Percentiles rank a stretch among this genome's conserved stretches.
These are phyloP conservation scores for Apodemia zela DNA, from an alignment of 2,888 invertebrate species.

Conservation along the genomic window DNA sequence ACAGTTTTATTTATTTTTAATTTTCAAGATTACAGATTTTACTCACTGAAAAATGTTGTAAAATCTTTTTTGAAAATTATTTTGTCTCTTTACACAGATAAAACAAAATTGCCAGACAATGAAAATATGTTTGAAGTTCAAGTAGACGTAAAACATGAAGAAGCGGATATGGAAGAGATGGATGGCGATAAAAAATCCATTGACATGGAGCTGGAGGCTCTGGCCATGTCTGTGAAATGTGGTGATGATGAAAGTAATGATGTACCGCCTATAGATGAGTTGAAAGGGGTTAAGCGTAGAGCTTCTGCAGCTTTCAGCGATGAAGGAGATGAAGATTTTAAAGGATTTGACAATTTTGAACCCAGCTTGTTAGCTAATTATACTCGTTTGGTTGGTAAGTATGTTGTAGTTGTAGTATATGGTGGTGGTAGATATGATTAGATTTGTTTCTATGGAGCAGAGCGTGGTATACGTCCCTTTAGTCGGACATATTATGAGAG, in stretches of 20 bases:
- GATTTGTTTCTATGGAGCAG: background rate
- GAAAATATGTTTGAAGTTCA: conserved; percentile 6
- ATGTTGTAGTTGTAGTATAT: background rate
- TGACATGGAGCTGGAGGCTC: conserved; percentile 23
- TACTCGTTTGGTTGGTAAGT: conserved; percentile 55
- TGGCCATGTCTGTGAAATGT: conserved; percentile 25
- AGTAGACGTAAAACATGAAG: conserved; percentile 1
- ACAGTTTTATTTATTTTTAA: too few species aligned
- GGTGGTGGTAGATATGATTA: background rate
- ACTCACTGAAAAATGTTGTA: too few species aligned
- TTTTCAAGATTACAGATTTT: too few species aligned
- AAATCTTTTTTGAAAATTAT: too few species aligned
- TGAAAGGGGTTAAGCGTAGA: conserved; percentile 57
- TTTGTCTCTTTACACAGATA: background rate
- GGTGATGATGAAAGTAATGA: conserved; percentile 24
- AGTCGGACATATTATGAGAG: background rate
- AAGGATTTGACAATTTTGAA: conserved; percentile 55
- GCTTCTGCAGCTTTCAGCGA: conserved; percentile 64
- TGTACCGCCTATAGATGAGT: conserved; percentile 32
- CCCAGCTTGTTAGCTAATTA: conserved; percentile 46
- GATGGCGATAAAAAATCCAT: conserved; percentile 18
- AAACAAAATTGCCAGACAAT: background rate
- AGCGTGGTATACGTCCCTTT: background rate
- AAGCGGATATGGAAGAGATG: conserved; percentile 17
- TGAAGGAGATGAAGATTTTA: conserved; percentile 51